phyloP scores from a whole-genome alignment of 2,888 invertebrate genomes.

The Chymomyza amoena region DNA sequence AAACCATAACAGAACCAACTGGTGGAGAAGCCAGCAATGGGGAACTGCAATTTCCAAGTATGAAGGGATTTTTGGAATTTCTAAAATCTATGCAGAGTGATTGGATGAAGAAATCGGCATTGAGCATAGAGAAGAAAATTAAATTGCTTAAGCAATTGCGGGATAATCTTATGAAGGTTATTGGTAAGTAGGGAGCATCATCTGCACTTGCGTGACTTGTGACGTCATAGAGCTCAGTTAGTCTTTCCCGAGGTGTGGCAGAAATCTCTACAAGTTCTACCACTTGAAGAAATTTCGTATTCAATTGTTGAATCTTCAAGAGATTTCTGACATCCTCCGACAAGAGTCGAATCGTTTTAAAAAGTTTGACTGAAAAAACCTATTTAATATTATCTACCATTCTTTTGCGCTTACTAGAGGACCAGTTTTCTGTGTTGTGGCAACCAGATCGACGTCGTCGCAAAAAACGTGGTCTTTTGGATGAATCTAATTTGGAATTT shows the following conservation, averaged over 20 bases:
- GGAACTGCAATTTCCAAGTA: conserved; percentile 61
- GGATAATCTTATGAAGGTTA: conserved; percentile 82
- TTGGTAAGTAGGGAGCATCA: conserved; percentile 81
- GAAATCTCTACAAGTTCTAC: too few species aligned
- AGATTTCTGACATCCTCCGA: too few species aligned
- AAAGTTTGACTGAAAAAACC: too few species aligned
- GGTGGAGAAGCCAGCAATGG: conserved; percentile 11
- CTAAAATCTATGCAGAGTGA: conserved; percentile 71
- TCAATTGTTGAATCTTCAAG: too few species aligned
- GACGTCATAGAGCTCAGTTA: too few species aligned
- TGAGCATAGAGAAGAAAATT: conserved; percentile 75
- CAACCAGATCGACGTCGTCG: conserved; percentile 72
- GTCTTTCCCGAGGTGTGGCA: too few species aligned
- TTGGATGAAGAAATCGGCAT: conserved; percentile 69
- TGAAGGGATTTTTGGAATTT: conserved; percentile 75
- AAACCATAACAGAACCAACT: conserved; percentile 31
- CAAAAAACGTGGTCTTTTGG: conserved; percentile 71
- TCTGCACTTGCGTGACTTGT: too few species aligned
- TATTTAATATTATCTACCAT: not conserved
- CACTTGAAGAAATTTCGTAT: too few species aligned
- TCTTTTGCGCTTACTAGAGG: conserved; percentile 71
- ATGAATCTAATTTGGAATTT: conserved; percentile 84
- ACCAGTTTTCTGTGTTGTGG: conserved; percentile 80
- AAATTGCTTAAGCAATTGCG: conserved; percentile 68
- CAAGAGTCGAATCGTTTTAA: too few species aligned